phyloP scores from a whole-genome alignment of 2,113 vertebrate species.

The Meleagris gallopavo region DNA sequence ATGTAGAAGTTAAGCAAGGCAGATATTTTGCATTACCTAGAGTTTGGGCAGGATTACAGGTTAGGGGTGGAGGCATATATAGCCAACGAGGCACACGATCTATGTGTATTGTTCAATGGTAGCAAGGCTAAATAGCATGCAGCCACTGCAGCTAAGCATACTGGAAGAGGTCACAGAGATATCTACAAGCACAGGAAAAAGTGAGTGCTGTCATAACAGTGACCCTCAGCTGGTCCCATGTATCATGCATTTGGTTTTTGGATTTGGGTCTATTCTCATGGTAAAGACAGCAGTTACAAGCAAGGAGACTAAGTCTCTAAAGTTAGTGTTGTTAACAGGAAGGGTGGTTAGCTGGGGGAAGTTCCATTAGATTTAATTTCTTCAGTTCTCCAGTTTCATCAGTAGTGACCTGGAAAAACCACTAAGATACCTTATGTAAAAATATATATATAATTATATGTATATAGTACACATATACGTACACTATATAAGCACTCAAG shows the following conservation, averaged over 20 bases:
- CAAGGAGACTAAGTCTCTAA: not conserved
- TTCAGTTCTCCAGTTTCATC: not conserved
- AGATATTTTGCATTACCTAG: not conserved
- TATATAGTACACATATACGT: too few species aligned
- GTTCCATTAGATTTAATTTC: not conserved
- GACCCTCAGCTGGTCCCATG: not conserved
- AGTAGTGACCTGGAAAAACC: not conserved
- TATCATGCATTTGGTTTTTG: not conserved
- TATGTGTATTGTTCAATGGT: not conserved
- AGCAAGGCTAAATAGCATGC: not conserved
- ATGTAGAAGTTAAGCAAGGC: not conserved
- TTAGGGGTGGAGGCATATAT: not conserved
- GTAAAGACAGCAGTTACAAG: not conserved
- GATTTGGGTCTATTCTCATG: rapidly evolving
- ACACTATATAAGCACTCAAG: not conserved
- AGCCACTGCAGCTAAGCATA: not conserved
- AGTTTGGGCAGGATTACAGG: not conserved
- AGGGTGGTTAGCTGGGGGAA: not conserved
- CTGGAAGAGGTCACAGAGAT: not conserved
- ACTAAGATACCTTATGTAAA: not conserved
- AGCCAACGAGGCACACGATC: not conserved
- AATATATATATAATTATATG: too few species aligned
- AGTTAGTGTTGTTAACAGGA: not conserved
- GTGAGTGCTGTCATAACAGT: not conserved
- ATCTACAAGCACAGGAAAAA: not conserved